These are phyloP conservation scores for Neomicropteryx cornuta DNA, from an alignment of 1,140 invertebrate species.

Conservation along the genomic window DNA sequence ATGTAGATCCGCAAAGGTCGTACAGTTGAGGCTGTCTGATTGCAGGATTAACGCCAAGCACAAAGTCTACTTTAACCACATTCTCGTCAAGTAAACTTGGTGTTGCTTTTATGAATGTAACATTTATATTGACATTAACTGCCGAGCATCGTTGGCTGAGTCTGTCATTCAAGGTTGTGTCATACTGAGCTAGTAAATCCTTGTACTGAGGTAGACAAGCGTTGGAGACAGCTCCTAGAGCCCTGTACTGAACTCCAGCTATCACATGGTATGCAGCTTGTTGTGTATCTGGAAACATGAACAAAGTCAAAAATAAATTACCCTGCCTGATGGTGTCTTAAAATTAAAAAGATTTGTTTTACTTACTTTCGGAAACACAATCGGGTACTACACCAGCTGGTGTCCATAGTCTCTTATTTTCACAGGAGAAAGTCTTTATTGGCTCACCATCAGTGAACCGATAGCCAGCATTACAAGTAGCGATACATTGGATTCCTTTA, in stretches of 20 bases:
- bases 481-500: conserved; percentile 75
- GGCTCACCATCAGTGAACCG: conserved; percentile 85
- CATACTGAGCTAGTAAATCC: conserved; percentile 71
- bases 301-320: neutral
- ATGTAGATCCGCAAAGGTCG: conserved; percentile 86
- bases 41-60: conserved; percentile 76
- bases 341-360: conserved; percentile 5
- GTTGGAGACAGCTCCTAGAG: conserved; percentile 75
- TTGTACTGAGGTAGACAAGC: conserved; percentile 80
- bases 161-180: conserved; percentile 65
- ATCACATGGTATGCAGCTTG: conserved; percentile 89
- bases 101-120: conserved; percentile 74
- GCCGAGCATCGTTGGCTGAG: conserved; percentile 86
- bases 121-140: conserved; percentile 90
- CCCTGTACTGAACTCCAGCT: conserved; percentile 78
- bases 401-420: conserved; percentile 65
- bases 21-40: conserved; percentile 83
- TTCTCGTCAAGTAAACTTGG: conserved; percentile 72
- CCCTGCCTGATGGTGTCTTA: neutral
- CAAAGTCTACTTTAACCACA: conserved; percentile 77
- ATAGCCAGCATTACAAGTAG: conserved; percentile 83
- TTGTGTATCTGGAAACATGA: conserved; percentile 60
- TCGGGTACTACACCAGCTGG: conserved; percentile 83
- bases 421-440: conserved; percentile 77
- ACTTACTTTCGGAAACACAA: conserved; percentile 80